Percentiles rank a stretch among this genome's conserved stretches.
Evolutionary conservation across 2,797 vertebrate species (phyloP).

Genomic region (Mus spretus): DNA sequence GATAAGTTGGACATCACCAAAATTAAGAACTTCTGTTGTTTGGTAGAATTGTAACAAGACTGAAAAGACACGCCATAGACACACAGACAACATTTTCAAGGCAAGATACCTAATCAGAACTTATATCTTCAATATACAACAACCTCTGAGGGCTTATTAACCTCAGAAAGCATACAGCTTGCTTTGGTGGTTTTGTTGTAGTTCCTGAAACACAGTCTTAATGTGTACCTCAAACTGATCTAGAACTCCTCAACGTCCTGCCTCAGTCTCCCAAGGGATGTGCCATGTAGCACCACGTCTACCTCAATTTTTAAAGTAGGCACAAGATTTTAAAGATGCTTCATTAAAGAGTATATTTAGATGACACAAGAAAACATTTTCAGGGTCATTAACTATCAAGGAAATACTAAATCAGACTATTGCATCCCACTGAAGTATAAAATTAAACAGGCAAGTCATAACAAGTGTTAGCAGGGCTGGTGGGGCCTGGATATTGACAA

Average conservation of each 20-base stretch:
- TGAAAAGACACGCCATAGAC: not conserved
- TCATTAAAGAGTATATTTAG: not conserved
- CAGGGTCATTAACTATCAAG: conserved; percentile 6
- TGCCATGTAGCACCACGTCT: not conserved
- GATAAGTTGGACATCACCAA: not conserved
- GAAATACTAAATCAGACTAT: conserved; percentile 23
- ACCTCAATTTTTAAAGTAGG: conserved; percentile 22
- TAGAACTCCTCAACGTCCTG: not conserved
- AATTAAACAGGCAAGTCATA: not conserved
- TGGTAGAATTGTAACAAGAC: not conserved
- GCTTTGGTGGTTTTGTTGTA: not conserved
- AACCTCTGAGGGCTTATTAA: not conserved
- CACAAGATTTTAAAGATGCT: conserved; percentile 31
- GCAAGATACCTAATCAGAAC: not conserved
- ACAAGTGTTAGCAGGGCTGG: not conserved
- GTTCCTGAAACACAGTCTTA: not conserved
- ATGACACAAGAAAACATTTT: not conserved
- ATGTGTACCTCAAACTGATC: not conserved
- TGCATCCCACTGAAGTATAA: not conserved
- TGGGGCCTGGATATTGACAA: not conserved
- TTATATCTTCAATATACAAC: not conserved
- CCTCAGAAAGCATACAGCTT: not conserved
- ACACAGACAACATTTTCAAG: not conserved
- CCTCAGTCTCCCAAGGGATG: not conserved
- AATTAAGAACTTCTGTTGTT: not conserved